Evolutionary conservation across 2,113 vertebrate species (phyloP).

Genomic region (Tauraco erythrolophus): DNA sequence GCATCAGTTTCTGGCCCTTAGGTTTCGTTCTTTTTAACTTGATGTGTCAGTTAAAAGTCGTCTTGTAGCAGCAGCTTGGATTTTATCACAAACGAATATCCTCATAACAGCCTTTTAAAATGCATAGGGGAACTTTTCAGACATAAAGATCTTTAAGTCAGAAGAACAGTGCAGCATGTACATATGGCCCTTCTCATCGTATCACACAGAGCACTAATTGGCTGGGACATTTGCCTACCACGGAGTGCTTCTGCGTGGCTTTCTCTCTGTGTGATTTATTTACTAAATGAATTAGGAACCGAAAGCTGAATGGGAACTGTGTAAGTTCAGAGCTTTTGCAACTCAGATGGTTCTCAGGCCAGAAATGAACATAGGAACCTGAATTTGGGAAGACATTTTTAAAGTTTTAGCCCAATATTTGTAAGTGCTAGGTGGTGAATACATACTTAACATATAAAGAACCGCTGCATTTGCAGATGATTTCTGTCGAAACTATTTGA

Average conservation of each 20-base stretch:
- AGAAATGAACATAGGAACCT: background rate
- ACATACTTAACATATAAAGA: background rate
- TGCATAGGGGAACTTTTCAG: constrained; percentile 23
- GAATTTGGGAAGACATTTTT: background rate
- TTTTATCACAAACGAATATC: constrained; percentile 43
- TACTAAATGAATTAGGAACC: background rate
- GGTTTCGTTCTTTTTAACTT: constrained; percentile 24
- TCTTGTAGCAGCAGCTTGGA: background rate
- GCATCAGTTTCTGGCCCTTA: background rate
- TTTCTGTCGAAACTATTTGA: background rate
- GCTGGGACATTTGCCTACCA: background rate
- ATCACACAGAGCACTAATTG: background rate
- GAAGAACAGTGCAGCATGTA: background rate
- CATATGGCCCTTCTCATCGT: constrained; percentile 3
- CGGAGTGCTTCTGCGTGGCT: background rate
- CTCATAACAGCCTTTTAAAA: constrained; percentile 39
- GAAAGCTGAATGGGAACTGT: background rate
- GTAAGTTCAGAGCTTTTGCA: background rate
- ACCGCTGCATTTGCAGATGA: background rate
- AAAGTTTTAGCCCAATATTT: background rate
- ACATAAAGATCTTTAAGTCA: constrained; percentile 23
- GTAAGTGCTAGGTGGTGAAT: background rate
- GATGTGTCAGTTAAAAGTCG: constrained; percentile 1
- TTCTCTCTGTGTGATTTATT: background rate
- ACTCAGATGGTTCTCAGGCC: background rate